Conservation (phyloP, 2,113 vertebrate species). For the Prionailurus viverrinus region DNA sequence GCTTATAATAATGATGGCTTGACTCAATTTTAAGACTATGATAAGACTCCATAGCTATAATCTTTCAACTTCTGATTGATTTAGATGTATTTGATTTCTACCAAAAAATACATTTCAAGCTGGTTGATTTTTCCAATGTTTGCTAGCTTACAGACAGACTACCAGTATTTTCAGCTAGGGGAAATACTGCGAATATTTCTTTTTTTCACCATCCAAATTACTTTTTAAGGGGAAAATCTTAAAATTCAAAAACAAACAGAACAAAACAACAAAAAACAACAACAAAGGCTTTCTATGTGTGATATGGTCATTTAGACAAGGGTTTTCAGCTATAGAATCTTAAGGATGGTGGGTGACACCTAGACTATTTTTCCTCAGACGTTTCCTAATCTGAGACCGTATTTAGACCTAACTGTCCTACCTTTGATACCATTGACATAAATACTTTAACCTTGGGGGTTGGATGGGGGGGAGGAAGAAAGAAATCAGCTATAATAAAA, state of each 20-base stretch:
- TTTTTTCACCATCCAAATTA: background rate
- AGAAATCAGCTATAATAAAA: background rate
- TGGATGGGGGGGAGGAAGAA: background rate
- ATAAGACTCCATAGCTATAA: background rate
- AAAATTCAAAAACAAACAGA: background rate
- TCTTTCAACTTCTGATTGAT: slow-evolving; percentile 7
- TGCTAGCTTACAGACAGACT: background rate
- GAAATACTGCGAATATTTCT: slow-evolving; percentile 1
- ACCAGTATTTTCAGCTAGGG: background rate
- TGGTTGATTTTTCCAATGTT: background rate
- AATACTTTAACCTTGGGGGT: background rate
- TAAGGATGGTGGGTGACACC: background rate
- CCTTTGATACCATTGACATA: background rate
- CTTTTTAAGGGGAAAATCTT: background rate
- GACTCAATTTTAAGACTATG: background rate
- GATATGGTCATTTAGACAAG: background rate
- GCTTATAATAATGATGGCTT: background rate
- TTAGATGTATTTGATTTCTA: background rate
- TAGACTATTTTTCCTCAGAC: background rate
- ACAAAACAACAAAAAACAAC: background rate
- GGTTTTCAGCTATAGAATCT: background rate
- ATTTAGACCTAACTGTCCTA: background rate
- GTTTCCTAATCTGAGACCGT: background rate
- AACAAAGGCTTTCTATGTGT: background rate
- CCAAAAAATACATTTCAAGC: background rate